These are phyloP conservation scores for Sylvia borin DNA, from an alignment of 2,797 vertebrate genomes.

Conservation along the genomic window DNA sequence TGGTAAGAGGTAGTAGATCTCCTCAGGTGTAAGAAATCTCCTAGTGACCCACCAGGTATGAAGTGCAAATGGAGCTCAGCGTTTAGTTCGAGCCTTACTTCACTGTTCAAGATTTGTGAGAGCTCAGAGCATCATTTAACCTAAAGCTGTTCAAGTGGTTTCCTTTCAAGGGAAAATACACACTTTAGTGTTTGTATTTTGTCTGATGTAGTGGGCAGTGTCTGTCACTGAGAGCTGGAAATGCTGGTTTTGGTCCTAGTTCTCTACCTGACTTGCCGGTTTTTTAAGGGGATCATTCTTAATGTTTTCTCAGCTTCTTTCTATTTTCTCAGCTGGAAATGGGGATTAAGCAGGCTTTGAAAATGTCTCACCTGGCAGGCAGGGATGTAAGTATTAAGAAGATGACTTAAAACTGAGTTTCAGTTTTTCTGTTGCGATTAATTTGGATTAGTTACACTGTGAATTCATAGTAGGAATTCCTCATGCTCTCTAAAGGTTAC, in stretches of 20 bases:
- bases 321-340: not conserved
- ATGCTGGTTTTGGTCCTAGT: not conserved
- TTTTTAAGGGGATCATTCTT: not conserved
- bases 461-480: not conserved
- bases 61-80: not conserved
- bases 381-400: not conserved
- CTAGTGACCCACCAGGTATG: not conserved
- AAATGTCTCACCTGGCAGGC: not conserved
- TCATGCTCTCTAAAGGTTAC: not conserved
- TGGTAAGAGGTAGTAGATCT: not conserved
- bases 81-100: not conserved
- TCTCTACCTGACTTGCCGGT: not conserved
- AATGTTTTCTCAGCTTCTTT: not conserved
- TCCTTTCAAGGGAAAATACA: not conserved
- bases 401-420: not conserved
- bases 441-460: not conserved
- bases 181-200: not conserved
- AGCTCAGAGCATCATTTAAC: not conserved
- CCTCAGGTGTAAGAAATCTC: not conserved
- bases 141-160: not conserved
- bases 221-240: not conserved
- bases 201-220: not conserved
- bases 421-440: not conserved
- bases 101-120: not conserved
- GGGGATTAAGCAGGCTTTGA: not conserved